Conservation (phyloP, 2,113 vertebrate genomes). For the Xiphophorus couchianus region DNA sequence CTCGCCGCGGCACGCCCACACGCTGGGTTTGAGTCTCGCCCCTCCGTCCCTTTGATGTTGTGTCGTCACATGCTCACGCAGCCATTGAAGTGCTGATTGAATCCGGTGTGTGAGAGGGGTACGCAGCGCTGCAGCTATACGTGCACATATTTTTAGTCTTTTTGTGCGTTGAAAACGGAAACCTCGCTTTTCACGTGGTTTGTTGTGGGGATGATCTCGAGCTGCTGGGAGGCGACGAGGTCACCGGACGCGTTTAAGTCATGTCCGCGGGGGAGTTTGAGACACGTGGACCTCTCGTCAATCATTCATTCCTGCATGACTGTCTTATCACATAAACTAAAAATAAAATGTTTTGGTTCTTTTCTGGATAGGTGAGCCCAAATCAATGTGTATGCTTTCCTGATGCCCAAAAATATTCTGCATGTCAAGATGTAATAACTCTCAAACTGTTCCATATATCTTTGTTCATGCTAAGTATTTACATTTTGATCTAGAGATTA, state of each 20-base stretch:
- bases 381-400: too few relatives aligned
- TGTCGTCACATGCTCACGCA: constrained; percentile 46
- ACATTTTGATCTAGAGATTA: too few relatives aligned
- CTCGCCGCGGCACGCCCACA: constrained; percentile 50
- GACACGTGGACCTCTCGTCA: background rate
- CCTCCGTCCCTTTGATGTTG: constrained; percentile 49
- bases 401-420: background rate
- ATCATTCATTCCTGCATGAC: background rate
- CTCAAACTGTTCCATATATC: background rate
- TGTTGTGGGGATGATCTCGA: background rate
- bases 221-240: background rate
- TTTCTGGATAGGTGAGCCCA: background rate
- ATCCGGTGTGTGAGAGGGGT: constrained; percentile 29
- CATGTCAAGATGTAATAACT: background rate
- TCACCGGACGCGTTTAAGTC: constrained; percentile 15
- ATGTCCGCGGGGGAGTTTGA: constrained; percentile 3
- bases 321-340: background rate
- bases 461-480: too few relatives aligned
- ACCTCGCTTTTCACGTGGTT: constrained; percentile 8
- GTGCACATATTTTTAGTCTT: constrained; percentile 10
- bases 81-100: constrained; percentile 62
- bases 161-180: constrained; percentile 3
- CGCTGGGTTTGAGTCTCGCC: constrained; percentile 14
- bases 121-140: background rate
- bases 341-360: background rate